phyloP scores from a whole-genome alignment of 2,888 invertebrate species.

The Tortrix viridana region DNA sequence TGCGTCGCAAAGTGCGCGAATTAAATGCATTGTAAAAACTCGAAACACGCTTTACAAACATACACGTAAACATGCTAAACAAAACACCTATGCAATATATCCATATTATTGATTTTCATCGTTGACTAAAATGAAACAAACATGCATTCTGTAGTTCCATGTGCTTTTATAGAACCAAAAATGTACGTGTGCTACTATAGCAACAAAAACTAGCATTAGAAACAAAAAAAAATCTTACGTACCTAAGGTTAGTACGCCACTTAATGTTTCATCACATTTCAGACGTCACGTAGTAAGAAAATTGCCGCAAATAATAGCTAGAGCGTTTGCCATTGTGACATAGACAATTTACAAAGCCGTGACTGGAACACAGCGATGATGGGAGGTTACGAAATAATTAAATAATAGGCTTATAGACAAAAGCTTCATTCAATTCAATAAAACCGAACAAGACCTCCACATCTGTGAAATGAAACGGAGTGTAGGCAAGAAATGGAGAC shows the following conservation, averaged over 20 bases:
- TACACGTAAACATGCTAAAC: not conserved
- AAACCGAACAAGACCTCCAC: no score
- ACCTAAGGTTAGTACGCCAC: not conserved
- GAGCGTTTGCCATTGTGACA: conserved; percentile 38
- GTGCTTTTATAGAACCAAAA: no score
- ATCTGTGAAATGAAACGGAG: no score
- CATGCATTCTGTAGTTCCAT: no score
- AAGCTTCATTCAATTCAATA: conserved; percentile 5
- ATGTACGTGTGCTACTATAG: no score
- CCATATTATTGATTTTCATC: no score
- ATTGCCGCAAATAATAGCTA: conserved; percentile 38
- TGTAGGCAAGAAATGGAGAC: no score
- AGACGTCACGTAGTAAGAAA: conserved; percentile 32
- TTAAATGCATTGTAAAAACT: conserved; percentile 10
- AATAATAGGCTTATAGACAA: conserved; percentile 31
- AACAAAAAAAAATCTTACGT: no score
- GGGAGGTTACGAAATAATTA: conserved; percentile 18
- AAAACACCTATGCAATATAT: no score
- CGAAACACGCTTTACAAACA: not conserved
- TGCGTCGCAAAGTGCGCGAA: conserved; percentile 20
- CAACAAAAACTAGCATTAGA: no score
- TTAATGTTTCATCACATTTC: conserved; percentile 39
- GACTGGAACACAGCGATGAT: conserved; percentile 32
- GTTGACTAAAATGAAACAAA: no score
- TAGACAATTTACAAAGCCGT: conserved; percentile 27